Evolutionary conservation across 2,113 vertebrate genomes (phyloP).

Genomic region (Ceratotherium simum): DNA sequence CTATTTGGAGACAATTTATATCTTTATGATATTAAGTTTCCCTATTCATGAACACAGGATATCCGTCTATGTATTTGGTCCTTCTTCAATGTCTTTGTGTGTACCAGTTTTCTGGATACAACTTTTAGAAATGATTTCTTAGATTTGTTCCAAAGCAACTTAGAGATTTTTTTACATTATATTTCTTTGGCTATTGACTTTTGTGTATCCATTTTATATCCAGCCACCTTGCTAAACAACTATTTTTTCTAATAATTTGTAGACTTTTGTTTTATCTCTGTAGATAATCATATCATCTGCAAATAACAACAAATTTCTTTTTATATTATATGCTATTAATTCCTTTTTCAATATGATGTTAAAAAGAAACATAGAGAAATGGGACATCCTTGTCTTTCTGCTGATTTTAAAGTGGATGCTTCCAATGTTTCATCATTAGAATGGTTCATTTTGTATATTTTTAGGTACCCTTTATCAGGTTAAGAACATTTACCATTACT

Average conservation of each 20-base stretch:
- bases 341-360: not conserved
- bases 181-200: slow-evolving; percentile 1
- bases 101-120: not conserved
- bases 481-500: not conserved
- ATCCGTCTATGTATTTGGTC: no score
- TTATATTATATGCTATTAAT: not conserved
- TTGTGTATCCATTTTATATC: not conserved
- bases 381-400: not conserved
- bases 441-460: not conserved
- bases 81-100: not conserved
- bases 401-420: not conserved
- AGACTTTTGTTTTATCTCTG: not conserved
- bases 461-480: not conserved
- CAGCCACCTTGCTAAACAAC: not conserved
- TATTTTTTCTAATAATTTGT: not conserved
- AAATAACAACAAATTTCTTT: not conserved
- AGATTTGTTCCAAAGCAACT: not conserved
- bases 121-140: not conserved
- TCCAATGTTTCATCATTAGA: not conserved
- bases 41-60: not conserved
- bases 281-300: not conserved
- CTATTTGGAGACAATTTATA: not conserved
- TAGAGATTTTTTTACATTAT: not conserved
- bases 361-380: not conserved
- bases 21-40: not conserved